Percentiles rank a stretch among this genome's conserved stretches.
Conservation (phyloP, 2,888 invertebrate genomes). For the Scaptomyza cyrtandrae region DNA sequence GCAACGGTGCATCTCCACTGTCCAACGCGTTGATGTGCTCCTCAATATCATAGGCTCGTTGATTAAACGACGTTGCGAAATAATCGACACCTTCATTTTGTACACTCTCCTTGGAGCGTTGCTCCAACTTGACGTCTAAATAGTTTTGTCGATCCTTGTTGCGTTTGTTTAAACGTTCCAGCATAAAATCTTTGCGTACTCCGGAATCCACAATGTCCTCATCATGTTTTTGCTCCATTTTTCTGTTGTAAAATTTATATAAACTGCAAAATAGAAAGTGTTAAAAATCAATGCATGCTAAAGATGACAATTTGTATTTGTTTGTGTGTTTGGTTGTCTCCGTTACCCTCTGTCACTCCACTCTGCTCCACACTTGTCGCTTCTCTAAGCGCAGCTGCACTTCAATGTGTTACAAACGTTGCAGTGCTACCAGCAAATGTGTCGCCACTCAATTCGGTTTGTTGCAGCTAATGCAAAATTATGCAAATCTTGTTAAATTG, state of each 20-base stretch:
- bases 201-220: conserved; percentile 44
- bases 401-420: conserved; percentile 6
- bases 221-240: conserved; percentile 53
- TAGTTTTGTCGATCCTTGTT: conserved; percentile 84
- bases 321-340: conserved; percentile 2
- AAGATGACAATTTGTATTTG: neutral
- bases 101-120: conserved; percentile 78
- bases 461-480: conserved; percentile 25
- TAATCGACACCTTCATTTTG: conserved; percentile 86
- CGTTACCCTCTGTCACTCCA: conserved; percentile 7
- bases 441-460: too few species aligned
- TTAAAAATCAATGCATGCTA: conserved; percentile 69
- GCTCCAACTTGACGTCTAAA: conserved; percentile 82
- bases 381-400: conserved; percentile 62
- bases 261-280: conserved; percentile 41
- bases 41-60: conserved; percentile 88
- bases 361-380: neutral
- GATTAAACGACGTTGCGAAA: conserved; percentile 89
- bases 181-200: conserved; percentile 77
- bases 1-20: conserved; percentile 53
- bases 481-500: neutral
- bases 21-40: conserved; percentile 85
- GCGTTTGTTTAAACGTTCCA: conserved; percentile 83
- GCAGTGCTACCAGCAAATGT: neutral
- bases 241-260: neutral